phyloP scores from a whole-genome alignment of 1,140 invertebrate species.

The Sycobia sp. region DNA sequence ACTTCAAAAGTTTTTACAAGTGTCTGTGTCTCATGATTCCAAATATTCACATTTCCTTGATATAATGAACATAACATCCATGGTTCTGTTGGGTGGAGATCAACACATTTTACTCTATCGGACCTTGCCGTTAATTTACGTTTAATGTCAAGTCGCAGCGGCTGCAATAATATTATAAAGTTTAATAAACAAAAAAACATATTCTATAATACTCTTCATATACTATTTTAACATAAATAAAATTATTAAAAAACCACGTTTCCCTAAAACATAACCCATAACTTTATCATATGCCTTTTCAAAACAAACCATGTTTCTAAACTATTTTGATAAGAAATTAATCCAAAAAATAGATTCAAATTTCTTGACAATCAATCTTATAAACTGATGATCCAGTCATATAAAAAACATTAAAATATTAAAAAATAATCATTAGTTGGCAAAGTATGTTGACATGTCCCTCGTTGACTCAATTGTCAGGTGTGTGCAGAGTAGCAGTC shows the following conservation, averaged over 20 bases:
- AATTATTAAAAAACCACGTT: constrained; percentile 7
- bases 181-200: neutral
- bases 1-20: constrained; percentile 94
- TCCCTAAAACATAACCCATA: constrained; percentile 8
- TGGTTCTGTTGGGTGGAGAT: constrained; percentile 95
- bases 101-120: constrained; percentile 97
- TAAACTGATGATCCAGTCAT: no score
- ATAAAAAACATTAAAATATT: no score
- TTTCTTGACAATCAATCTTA: no score
- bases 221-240: neutral
- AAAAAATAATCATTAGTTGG: no score
- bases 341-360: no score
- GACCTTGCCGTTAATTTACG: constrained; percentile 95
- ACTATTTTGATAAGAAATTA: neutral
- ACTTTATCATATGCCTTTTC: neutral
- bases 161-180: constrained; percentile 65
- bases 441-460: constrained; percentile 15
- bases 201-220: neutral
- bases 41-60: constrained; percentile 98
- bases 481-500: neutral
- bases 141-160: constrained; percentile 96
- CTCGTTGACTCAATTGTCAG: neutral
- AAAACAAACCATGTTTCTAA: constrained; percentile 5
- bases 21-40: constrained; percentile 96
- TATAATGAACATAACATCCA: constrained; percentile 99